Evolutionary conservation across 2,113 vertebrate genomes (phyloP).

Genomic region (Cacatua alba): DNA sequence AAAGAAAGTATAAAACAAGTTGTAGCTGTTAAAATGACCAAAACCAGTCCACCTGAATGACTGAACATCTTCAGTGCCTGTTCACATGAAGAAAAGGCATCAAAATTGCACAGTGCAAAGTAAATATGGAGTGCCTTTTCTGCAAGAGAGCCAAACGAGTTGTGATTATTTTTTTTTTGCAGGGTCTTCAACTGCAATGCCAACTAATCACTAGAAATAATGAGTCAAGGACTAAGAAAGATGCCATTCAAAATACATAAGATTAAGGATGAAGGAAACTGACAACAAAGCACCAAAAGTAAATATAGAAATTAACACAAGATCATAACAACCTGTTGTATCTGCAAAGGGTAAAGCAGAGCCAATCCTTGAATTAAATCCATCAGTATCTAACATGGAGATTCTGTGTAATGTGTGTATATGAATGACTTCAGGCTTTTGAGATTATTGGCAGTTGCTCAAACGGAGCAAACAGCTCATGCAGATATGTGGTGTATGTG

Average conservation of each 20-base stretch:
- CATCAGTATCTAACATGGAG: neutral
- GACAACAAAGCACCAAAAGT: neutral
- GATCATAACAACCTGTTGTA: neutral
- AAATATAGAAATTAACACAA: neutral
- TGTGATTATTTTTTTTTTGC: neutral
- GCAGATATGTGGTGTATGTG: neutral
- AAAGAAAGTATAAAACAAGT: neutral
- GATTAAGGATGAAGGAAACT: neutral
- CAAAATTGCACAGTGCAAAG: neutral
- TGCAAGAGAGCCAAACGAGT: neutral
- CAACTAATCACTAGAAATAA: neutral
- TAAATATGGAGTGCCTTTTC: neutral
- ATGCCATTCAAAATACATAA: neutral
- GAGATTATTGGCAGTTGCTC: neutral
- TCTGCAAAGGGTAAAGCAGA: neutral
- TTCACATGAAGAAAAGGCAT: neutral
- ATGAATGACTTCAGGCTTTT: neutral
- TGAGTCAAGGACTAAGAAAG: neutral
- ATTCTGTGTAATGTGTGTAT: too few species aligned
- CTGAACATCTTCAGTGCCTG: neutral
- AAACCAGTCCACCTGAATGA: neutral
- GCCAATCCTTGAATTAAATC: neutral
- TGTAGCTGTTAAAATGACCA: neutral
- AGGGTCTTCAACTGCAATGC: neutral
- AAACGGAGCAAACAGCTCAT: neutral